A percentile compares a stretch with the other conserved stretches of the same genome.
Evolutionary conservation across 2,888 invertebrate species (phyloP).

Genomic region (Caenorhabditis sulstoni): DNA sequence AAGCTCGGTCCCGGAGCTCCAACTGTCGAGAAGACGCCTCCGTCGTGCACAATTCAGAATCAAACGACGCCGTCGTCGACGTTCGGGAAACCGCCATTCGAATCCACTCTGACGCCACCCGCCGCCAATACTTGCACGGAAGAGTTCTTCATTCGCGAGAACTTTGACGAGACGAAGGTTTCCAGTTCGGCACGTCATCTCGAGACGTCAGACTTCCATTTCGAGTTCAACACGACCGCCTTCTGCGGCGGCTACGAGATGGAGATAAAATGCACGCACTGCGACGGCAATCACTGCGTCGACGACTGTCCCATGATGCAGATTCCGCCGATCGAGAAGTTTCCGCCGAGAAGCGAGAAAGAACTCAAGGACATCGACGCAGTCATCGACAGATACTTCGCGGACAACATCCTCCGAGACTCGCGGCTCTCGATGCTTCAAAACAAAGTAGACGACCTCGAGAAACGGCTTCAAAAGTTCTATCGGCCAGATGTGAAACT

Average conservation of each 20-base stretch:
- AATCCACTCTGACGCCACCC: neutral
- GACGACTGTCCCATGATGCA: conserved; percentile 63
- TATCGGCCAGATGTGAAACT: conserved; percentile 4
- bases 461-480: conserved; percentile 8
- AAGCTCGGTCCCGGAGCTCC: too few species aligned
- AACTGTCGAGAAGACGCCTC: too few species aligned
- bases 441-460: conserved; percentile 40
- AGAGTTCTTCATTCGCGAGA: conserved; percentile 36
- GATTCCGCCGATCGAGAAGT: conserved; percentile 43
- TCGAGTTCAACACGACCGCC: conserved; percentile 1
- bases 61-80: conserved; percentile 4
- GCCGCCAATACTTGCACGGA: conserved; percentile 13
- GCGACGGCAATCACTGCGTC: conserved; percentile 62
- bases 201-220: neutral
- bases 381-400: conserved; percentile 48
- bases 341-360: conserved; percentile 16
- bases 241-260: conserved; percentile 41
- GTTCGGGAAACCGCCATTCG: neutral
- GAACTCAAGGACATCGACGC: conserved; percentile 47
- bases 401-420: conserved; percentile 17
- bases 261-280: conserved; percentile 63
- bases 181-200: neutral
- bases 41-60: neutral
- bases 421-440: conserved; percentile 20
- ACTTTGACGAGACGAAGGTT: neutral